These are phyloP conservation scores for Microcebus jonahi DNA, from an alignment of 2,113 vertebrate genomes.

Conservation along the genomic window DNA sequence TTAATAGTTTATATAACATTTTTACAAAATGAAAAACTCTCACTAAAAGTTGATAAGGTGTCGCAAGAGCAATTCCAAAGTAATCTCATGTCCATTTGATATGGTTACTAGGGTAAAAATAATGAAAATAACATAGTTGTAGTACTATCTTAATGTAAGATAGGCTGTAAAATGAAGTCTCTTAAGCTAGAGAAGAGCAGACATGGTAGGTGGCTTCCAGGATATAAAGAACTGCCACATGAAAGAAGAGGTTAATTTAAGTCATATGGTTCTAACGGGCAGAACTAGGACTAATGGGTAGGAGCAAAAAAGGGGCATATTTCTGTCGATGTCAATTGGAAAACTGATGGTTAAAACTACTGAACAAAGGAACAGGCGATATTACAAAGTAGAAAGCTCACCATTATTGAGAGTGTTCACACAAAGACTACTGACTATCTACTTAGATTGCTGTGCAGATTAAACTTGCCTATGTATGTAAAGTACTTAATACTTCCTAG, in stretches of 20 bases:
- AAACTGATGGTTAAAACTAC: not conserved
- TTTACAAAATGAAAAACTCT: not conserved
- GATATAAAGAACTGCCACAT: not conserved
- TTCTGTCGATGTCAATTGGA: not conserved
- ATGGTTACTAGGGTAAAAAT: not conserved
- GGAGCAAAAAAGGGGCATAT: not conserved
- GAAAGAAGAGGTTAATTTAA: not conserved
- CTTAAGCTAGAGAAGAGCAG: not conserved
- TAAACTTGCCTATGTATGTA: not conserved
- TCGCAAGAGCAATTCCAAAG: slow-evolving; percentile 22
- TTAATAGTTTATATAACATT: not conserved
- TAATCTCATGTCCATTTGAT: not conserved
- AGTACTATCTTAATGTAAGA: not conserved
- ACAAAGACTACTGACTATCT: not conserved
- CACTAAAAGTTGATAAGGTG: not conserved
- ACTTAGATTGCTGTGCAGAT: not conserved
- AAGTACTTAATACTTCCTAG: not conserved
- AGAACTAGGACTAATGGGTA: not conserved
- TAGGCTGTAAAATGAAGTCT: not conserved
- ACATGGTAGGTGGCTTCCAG: not conserved
- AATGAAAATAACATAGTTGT: not conserved
- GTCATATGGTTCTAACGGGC: not conserved
- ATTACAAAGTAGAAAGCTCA: slow-evolving; percentile 17
- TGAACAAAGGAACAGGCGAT: not conserved
- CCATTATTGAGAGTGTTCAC: not conserved